Percentiles rank a stretch among this genome's conserved stretches.
These are phyloP conservation scores for Notothenia rossii DNA, from an alignment of 2,113 vertebrate genomes.

Conservation along the genomic window DNA sequence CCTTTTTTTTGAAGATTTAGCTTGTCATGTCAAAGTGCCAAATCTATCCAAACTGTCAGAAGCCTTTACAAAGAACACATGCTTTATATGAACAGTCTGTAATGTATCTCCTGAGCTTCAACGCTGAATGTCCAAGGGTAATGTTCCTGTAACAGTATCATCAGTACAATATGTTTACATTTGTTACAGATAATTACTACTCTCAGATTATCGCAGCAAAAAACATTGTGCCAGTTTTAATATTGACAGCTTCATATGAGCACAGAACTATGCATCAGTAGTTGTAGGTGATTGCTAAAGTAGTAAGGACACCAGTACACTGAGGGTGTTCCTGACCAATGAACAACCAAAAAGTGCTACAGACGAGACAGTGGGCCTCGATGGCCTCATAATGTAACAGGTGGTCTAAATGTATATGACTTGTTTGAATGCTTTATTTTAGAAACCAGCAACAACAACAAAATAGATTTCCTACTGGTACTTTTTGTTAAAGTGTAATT, in stretches of 20 bases:
- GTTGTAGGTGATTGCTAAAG: slow-evolving; percentile 52
- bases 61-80: slow-evolving; percentile 47
- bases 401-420: slow-evolving; percentile 63
- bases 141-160: slow-evolving; percentile 41
- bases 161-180: slow-evolving; percentile 66
- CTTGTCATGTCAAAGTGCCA: slow-evolving; percentile 64
- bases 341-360: slow-evolving; percentile 79
- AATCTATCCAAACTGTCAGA: slow-evolving; percentile 46
- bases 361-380: slow-evolving; percentile 55
- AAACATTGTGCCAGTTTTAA: slow-evolving; percentile 50
- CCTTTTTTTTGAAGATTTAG: slow-evolving; percentile 26
- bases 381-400: slow-evolving; percentile 56
- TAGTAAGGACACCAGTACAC: slow-evolving; percentile 32
- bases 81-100: not conserved
- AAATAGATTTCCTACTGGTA: slow-evolving; percentile 67
- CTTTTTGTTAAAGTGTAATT: slow-evolving; percentile 70
- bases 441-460: slow-evolving; percentile 52
- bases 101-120: slow-evolving; percentile 21
- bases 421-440: slow-evolving; percentile 56
- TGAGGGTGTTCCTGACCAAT: slow-evolving; percentile 46
- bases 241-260: slow-evolving; percentile 52
- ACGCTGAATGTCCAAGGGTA: slow-evolving; percentile 50
- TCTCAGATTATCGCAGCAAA: slow-evolving; percentile 37
- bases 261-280: slow-evolving; percentile 77
- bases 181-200: slow-evolving; percentile 45